Evolutionary conservation across 2,113 vertebrate genomes (phyloP).

Genomic region (Phasianus colchicus): DNA sequence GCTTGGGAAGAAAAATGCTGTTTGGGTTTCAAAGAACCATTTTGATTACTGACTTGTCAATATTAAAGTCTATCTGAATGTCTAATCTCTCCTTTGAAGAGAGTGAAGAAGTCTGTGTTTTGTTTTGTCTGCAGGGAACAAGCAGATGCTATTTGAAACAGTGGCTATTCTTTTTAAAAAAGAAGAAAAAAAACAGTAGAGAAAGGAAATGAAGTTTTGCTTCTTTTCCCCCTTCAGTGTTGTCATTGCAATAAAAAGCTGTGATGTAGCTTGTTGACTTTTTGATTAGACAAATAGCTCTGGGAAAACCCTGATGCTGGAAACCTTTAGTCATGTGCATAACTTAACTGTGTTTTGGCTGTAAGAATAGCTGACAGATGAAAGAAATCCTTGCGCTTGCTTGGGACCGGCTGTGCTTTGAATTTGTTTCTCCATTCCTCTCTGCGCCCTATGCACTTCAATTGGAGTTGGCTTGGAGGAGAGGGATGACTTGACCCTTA

Average conservation of each 20-base stretch:
- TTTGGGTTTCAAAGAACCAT: conserved; percentile 38
- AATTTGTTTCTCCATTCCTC: not conserved
- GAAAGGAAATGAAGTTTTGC: conserved; percentile 39
- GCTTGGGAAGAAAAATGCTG: conserved; percentile 13
- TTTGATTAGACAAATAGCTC: not conserved
- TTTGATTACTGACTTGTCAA: not conserved
- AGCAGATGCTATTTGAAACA: conserved; percentile 19
- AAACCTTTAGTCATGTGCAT: not conserved
- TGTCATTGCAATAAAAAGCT: not conserved
- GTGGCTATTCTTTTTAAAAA: not conserved
- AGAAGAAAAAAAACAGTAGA: not conserved
- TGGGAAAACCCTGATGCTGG: conserved; percentile 7
- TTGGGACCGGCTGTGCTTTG: not conserved
- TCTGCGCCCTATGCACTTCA: not conserved
- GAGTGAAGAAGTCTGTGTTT: not conserved
- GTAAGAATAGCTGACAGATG: not conserved
- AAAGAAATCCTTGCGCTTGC: not conserved
- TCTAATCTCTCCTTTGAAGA: conserved; percentile 35
- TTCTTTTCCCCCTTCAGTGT: conserved; percentile 23
- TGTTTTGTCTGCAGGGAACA: conserved; percentile 28
- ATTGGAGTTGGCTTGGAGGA: not conserved
- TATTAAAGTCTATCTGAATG: not conserved
- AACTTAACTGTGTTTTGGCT: conserved; percentile 21
- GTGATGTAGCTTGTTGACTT: not conserved
- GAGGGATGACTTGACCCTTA: not conserved